phyloP scores from a whole-genome alignment of 2,888 invertebrate species.

The Antheraea yamamai region DNA sequence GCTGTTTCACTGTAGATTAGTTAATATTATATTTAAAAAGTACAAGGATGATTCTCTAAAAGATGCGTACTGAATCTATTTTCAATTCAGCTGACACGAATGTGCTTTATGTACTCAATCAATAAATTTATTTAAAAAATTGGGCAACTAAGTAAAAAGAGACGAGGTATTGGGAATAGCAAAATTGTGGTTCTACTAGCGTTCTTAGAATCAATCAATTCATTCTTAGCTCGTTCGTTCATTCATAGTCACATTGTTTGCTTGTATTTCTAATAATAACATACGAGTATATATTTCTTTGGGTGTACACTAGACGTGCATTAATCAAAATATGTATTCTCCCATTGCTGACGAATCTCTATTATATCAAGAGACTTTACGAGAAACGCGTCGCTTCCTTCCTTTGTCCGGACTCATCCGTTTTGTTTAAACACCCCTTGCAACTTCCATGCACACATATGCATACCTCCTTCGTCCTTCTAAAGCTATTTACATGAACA shows the following conservation, averaged over 20 bases:
- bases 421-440: conserved; percentile 82
- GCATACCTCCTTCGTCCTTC: conserved; percentile 60
- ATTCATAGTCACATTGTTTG: background rate
- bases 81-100: background rate
- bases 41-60: no score
- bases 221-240: background rate
- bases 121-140: no score
- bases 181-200: no score
- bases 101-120: background rate
- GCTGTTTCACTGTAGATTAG: background rate
- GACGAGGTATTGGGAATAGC: no score
- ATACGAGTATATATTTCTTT: background rate
- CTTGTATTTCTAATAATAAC: background rate
- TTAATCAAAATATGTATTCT: conserved; percentile 78
- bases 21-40: background rate
- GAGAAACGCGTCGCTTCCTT: conserved; percentile 71
- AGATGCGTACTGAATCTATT: background rate
- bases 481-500: conserved; percentile 46
- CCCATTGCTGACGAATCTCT: conserved; percentile 54
- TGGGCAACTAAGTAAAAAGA: no score
- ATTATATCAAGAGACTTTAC: conserved; percentile 71
- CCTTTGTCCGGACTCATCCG: conserved; percentile 80
- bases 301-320: conserved; percentile 44
- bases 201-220: no score
- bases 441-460: conserved; percentile 73